Evolutionary conservation across 2,797 vertebrate species (phyloP).

Genomic region (Enteromius afrohamiltoni): DNA sequence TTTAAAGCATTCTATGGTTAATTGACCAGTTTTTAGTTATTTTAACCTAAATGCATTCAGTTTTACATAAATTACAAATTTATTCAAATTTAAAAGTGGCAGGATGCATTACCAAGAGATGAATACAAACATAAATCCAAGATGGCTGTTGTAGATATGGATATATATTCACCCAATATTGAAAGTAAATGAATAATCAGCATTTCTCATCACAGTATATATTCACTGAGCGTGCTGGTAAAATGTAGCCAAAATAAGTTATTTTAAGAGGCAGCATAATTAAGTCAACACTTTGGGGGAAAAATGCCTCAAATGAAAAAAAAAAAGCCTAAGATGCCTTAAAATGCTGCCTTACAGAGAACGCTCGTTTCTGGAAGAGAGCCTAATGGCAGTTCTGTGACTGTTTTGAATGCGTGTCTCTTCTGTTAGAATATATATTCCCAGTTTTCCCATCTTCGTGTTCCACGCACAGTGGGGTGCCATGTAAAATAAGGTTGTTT

Average conservation of each 20-base stretch:
- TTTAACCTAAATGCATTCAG: neutral
- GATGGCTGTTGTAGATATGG: neutral
- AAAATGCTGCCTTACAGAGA: constrained; percentile 7
- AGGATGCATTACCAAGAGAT: neutral
- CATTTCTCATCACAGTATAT: neutral
- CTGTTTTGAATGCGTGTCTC: neutral
- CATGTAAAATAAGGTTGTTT: constrained; percentile 47
- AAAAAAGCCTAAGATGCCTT: neutral
- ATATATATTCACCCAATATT: neutral
- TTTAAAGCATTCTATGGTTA: neutral
- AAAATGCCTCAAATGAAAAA: neutral
- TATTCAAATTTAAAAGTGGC: neutral
- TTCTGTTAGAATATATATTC: constrained; percentile 9
- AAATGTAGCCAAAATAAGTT: neutral
- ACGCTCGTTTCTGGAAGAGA: neutral
- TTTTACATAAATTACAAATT: neutral
- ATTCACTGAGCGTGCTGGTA: neutral
- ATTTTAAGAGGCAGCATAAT: neutral
- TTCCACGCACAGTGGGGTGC: constrained; percentile 14
- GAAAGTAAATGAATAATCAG: neutral
- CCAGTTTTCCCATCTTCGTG: neutral
- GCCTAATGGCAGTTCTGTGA: constrained; percentile 14
- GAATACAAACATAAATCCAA: neutral
- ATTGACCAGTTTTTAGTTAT: neutral
- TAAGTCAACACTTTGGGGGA: constrained; percentile 11